A percentile compares a stretch with the other conserved stretches of the same genome.
Conservation (phyloP, 2,113 vertebrate species). For the Lagopus leucura region DNA sequence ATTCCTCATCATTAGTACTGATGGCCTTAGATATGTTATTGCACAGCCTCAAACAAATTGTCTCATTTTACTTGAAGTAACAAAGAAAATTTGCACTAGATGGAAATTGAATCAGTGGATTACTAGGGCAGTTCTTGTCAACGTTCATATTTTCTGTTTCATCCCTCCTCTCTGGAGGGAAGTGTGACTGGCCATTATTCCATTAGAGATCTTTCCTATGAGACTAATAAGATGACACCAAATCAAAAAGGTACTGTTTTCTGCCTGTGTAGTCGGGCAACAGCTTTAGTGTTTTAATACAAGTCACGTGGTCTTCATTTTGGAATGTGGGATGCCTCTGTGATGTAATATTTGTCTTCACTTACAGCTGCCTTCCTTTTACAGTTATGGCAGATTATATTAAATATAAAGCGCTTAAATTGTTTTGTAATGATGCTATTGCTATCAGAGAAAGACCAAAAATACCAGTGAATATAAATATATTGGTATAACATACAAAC, state of each 20-base stretch:
- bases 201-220: neutral
- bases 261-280: neutral
- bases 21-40: neutral
- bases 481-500: neutral
- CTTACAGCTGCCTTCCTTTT: neutral
- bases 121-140: neutral
- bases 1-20: neutral
- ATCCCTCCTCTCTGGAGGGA: neutral
- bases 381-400: neutral
- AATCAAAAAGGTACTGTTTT: neutral
- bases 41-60: neutral
- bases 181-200: neutral
- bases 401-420: neutral
- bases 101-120: neutral
- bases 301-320: neutral
- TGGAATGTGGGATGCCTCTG: neutral
- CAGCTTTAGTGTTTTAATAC: neutral
- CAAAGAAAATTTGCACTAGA: fast-evolving
- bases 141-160: neutral
- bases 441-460: neutral
- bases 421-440: neutral
- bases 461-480: neutral
- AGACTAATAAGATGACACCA: neutral
- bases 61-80: neutral
- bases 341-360: neutral